These are phyloP conservation scores for Barypeithes pellucidus DNA, from an alignment of 2,888 invertebrate species.

Conservation along the genomic window DNA sequence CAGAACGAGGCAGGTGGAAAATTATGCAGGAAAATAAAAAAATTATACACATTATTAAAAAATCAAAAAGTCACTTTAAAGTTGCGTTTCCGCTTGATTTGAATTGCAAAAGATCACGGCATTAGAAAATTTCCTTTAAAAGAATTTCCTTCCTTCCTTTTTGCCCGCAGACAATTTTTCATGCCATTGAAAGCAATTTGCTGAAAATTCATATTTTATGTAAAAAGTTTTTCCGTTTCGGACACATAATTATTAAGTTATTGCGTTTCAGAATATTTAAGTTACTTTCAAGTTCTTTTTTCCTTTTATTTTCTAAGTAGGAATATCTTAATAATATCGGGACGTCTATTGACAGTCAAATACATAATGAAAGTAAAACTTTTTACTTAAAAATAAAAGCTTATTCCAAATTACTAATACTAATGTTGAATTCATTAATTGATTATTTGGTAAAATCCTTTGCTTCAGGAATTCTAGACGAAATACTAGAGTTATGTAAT, in stretches of 20 bases:
- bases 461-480: no score
- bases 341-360: no score
- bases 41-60: background rate
- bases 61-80: conserved; percentile 31
- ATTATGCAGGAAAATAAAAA: background rate
- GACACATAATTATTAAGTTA: conserved; percentile 16
- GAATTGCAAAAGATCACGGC: conserved; percentile 33
- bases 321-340: no score
- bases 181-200: conserved; percentile 36
- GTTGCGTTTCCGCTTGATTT: conserved; percentile 17
- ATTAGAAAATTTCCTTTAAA: conserved; percentile 33
- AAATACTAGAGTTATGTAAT: no score
- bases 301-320: no score
- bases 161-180: conserved; percentile 35
- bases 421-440: no score
- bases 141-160: conserved; percentile 11
- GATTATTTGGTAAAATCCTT: no score
- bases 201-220: conserved; percentile 28
- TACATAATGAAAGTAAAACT: no score
- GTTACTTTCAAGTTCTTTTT: background rate
- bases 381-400: no score
- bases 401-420: no score
- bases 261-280: conserved; percentile 8
- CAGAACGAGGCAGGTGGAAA: background rate
- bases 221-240: conserved; percentile 10